Percentiles rank a stretch among this genome's conserved stretches.
Evolutionary conservation across 2,113 vertebrate species (phyloP).

Genomic region (Taxidea taxus): DNA sequence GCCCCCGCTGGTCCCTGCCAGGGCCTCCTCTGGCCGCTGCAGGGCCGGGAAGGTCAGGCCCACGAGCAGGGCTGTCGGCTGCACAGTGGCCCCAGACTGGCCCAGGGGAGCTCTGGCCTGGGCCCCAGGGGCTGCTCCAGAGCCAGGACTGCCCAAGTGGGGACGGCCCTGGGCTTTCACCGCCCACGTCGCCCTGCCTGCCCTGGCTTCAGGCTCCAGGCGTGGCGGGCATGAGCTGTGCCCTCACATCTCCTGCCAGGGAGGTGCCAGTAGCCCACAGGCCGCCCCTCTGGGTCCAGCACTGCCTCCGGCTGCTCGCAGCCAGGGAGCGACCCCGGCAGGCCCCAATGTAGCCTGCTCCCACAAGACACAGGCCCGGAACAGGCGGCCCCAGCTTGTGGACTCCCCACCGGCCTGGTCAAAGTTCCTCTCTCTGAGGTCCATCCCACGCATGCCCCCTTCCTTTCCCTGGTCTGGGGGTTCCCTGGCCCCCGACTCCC

Average conservation of each 20-base stretch:
- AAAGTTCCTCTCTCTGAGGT: not conserved
- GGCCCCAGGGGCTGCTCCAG: not conserved
- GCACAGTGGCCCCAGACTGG: not conserved
- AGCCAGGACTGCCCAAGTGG: not conserved
- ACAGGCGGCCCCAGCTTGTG: not conserved
- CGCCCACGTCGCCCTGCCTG: not conserved
- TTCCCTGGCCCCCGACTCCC: not conserved
- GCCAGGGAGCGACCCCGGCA: accelerated
- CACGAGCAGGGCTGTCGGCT: accelerated
- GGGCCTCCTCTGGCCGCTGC: accelerated
- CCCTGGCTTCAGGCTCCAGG: not conserved
- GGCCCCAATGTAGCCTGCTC: accelerated
- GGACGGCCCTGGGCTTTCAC: not conserved
- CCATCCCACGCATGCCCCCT: too few species aligned
- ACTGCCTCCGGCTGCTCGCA: not conserved
- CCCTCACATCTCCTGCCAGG: not conserved
- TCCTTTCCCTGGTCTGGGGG: not conserved
- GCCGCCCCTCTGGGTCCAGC: not conserved
- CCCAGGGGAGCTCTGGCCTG: not conserved
- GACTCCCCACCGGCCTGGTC: not conserved
- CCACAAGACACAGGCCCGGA: accelerated
- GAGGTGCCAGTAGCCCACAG: not conserved
- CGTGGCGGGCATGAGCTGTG: accelerated
- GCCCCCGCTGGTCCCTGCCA: not conserved
- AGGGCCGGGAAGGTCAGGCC: not conserved